Evolutionary conservation across 2,888 invertebrate genomes (phyloP), one percentile per base, ranked within the genome.

Genomic region (Leptarthrus brevirostris): DNA sequence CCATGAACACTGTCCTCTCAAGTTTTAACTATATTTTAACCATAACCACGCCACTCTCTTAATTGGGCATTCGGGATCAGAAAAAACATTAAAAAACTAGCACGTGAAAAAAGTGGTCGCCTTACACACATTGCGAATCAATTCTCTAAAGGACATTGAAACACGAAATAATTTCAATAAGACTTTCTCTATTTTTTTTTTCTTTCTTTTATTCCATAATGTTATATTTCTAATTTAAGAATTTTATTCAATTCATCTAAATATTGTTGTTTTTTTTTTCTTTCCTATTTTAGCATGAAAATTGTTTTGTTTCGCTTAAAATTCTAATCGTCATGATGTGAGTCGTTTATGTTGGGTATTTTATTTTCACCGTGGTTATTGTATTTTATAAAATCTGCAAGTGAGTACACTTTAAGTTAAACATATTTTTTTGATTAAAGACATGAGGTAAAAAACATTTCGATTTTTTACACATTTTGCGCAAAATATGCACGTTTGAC

Each of bases 101-200:
- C n/a, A n/a, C n/a, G n/a, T n/a, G n/a, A n/a, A n/a, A n/a, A n/a
- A n/a, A n/a, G n/a, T n/a, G n/a, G n/a, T n/a, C n/a, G n/a, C n/a
- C n/a, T n/a, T n/a, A n/a, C n/a, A n/a, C n/a, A n/a, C n/a, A n/a
- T n/a, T n/a, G n/a, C n/a, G n/a, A n/a, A n/a, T n/a, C n/a, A n/a
- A 30, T 8, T 8, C 8, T 30, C 30, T 26, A 5, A 56, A 26
- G 56, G 61, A 20, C 36, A 61, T 61, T 61, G 61, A 61, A 61
- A 61, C 61, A 61, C 61, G 61, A 61, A 10, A 61, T 40, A 61
- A 20, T 61, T 61, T 61, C 61, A 61, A 61, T 61, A 61, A 61
- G 61, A 36, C 36, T 61, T 61, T 61, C 40, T 61, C 61, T 61
- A 61, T 61, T 61, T 61, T 61, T 61, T n/a, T n/a, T n/a, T n/a